Percentiles rank a stretch among this genome's conserved stretches.
These are phyloP conservation scores for Nilaparvata lugens DNA, from an alignment of 1,140 invertebrate genomes.

Conservation along the genomic window DNA sequence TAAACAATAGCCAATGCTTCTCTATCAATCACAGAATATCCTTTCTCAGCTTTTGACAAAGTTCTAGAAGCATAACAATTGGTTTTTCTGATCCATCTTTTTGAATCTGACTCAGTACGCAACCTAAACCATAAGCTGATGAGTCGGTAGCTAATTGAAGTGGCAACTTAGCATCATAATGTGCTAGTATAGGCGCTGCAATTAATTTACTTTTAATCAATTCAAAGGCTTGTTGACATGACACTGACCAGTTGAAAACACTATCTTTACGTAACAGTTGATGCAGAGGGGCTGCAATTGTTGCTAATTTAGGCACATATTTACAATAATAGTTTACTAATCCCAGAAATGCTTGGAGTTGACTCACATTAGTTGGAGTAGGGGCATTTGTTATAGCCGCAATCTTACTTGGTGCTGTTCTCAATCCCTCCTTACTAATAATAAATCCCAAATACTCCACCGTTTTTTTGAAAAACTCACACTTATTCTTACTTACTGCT, in stretches of 20 bases:
- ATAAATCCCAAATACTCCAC: slow-evolving; percentile 30
- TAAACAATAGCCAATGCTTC: slow-evolving; percentile 39
- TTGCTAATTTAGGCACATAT: slow-evolving; percentile 28
- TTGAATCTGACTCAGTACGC: no score
- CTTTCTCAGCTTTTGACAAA: no score
- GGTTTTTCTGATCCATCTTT: no score
- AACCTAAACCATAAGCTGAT: no score
- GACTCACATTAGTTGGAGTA: slow-evolving; percentile 24
- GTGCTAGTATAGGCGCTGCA: not conserved
- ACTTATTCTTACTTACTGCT: slow-evolving; percentile 20
- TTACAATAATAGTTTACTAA: slow-evolving; percentile 28
- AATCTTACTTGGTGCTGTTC: slow-evolving; percentile 26
- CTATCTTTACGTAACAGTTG: slow-evolving; percentile 24
- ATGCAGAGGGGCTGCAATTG: slow-evolving; percentile 28
- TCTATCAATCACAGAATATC: no score
- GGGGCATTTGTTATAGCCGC: slow-evolving; percentile 26
- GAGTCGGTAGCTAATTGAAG: no score
- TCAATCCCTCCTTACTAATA: slow-evolving; percentile 28
- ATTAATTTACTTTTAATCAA: slow-evolving; percentile 1
- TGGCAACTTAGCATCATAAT: no score
- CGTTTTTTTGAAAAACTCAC: slow-evolving; percentile 21
- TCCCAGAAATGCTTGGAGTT: slow-evolving; percentile 30
- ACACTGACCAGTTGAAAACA: slow-evolving; percentile 21
- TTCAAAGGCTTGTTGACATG: slow-evolving; percentile 8
- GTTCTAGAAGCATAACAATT: no score